Base-by-base conservation (phyloP, 2,888 invertebrate species). In the Dicranocentrus wangi region DNA sequence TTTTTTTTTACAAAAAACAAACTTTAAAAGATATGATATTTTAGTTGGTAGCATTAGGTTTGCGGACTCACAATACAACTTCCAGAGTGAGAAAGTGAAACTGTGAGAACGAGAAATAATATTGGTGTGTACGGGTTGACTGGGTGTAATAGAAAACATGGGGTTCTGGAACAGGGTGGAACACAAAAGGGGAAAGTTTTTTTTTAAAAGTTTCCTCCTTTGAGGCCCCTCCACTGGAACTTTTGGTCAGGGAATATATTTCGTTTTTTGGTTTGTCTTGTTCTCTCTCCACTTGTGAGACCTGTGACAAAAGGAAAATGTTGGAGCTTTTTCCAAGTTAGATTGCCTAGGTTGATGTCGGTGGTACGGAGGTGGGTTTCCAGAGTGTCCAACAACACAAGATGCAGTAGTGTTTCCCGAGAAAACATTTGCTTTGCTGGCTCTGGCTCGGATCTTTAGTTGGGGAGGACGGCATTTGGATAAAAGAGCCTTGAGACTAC, bases 121-220 rank as follows among this genome's bases (percentile, higher is more conserved):
- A 51, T 17, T 51, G 51, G 51, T 51, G 17, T 51, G 19, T n/a
- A 8, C 19, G n/a, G 51, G 51, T 51, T 51, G 17, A 51, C 17
- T 51, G 19, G 19, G n/a, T 19, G 8, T n/a, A 51, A 19, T 51
- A 51, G 19, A 19, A 51, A 17, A n/a, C 5, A 51, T 8, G 19
- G 17, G 19, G 51, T 2, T 7, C 2, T 8, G 43, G 43, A 43
- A n/a, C 28, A 28, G 15, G n/a, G 61, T 23, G 61, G 32, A 2
- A 27, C 23, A 61, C 61, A 61, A 61, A 61, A 61, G 61, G 61
- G 61, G 61, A 61, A 61, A 61, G 61, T 61, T 61, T 61, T 61
- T 27, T 61, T 15, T 32, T 15, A 61, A 61, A 61, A 61, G 32
- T 61, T 61, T 61, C 32, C 61, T 61, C 61, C 61, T 27, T 61